Conservation (phyloP, 2,797 vertebrate genomes). For the Pipistrellus kuhlii region DNA sequence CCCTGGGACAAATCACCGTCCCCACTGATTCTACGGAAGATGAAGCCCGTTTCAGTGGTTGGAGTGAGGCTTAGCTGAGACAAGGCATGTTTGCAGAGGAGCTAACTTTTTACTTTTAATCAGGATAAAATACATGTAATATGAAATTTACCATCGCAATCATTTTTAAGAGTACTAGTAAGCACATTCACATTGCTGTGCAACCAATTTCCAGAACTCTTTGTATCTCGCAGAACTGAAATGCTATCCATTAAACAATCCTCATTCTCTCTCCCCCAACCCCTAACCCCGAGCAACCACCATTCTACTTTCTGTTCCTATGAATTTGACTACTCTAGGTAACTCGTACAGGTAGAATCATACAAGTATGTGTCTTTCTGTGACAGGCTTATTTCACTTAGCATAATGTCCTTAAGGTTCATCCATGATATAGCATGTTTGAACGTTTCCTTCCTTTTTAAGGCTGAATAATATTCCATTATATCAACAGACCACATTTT, state of each 20-base stretch:
- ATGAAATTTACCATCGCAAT: background rate
- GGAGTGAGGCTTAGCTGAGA: background rate
- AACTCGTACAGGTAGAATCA: background rate
- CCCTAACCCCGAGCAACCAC: background rate
- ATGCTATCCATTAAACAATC: background rate
- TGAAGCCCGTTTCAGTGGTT: background rate
- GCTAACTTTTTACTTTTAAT: background rate
- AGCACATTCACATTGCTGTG: accelerated
- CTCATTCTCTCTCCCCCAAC: background rate
- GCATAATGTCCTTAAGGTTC: background rate
- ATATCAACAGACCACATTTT: background rate
- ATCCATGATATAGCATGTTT: background rate
- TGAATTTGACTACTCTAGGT: background rate
- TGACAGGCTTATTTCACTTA: background rate
- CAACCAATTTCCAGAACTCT: background rate
- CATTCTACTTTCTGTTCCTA: background rate
- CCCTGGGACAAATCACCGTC: background rate
- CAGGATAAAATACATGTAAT: background rate
- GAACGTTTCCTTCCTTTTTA: background rate
- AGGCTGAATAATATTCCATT: background rate
- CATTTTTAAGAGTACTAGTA: background rate
- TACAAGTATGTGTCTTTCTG: background rate
- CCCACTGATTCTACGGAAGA: background rate
- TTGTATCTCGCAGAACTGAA: background rate
- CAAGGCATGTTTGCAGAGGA: background rate